Base-by-base conservation (phyloP, 2,888 invertebrate species). In the Amitus sp. region DNA sequence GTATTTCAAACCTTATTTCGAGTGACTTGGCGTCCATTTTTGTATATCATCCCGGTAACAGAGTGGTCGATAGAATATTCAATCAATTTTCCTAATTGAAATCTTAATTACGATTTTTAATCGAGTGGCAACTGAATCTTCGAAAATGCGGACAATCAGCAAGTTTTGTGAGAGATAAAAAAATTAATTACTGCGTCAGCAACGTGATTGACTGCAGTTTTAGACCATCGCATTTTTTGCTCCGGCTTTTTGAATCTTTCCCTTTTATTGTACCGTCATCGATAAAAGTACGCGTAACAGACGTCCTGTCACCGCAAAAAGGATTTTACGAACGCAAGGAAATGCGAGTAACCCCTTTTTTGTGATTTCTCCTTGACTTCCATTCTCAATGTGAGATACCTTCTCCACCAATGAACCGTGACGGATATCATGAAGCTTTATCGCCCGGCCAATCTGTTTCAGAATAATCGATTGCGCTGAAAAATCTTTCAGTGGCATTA, bases 341-440 rank as follows among this genome's bases (percentile, higher is more conserved):
- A 62, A 60, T 49, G 53, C 46, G 39, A 34, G 39, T 28, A 50
- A 55, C 51, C 58, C 52, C 47, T 53, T 55, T 58, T 59, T 42
- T 50, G 27, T 18, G 30, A 33, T 56, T 53, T 62, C 61, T 58
- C 65, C 65, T 62, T 65, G 65, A 62, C 66, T 66, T 33, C 28
- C 57, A 60, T 66, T 62, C 62, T 59, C 62, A 17, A 30, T 49
- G 47, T 23, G 46, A 18, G 54, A 57, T 60, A 62, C 62, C 52
- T 62, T 57, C 60, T 59, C 59, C 58, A 59, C 62, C 62, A 56
- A 62, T 65, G 59, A 65, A 62, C 54, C 62, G 59, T 62, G 62
- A 62, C 62, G 59, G 59, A 62, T 55, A 65, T 62, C 62, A 47
- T 23, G 62, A 13, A 20, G 56, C n/a, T 57, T 62, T 65, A 62